Base-by-base conservation (phyloP, 2,113 vertebrate species). In the Rhagologus leucostigma region DNA sequence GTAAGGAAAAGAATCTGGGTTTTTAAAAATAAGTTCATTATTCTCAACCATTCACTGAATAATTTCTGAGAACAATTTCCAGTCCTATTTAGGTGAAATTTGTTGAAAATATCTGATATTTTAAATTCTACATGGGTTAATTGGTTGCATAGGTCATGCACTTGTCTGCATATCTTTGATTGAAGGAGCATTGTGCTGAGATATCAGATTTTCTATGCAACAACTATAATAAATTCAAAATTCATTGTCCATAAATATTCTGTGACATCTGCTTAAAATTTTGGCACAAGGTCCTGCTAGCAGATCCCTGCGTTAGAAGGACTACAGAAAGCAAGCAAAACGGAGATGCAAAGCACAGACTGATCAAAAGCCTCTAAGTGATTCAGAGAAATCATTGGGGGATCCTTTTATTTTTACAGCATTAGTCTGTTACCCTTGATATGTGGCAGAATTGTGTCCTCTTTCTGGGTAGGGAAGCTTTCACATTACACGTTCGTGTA, bases 201-300 rank as follows among this genome's bases (percentile, higher is more conserved):
- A 97, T 96, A 96, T 97, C 89, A 82, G 24, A 83, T 97, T 92
- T 96, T 93, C 89, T 76, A 65, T 83, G 86, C 96, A 90, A 95
- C 97, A 98, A 98, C 73, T 35, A 80, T 93, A 97, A 98, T 97
- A 98, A 94, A 84, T 91, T 82, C 44, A 90, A 70, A 89, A 93
- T 90, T 87, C 57, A 92, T 96, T 86, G 96, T 71, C 96, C 94
- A 90, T 97, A 97, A 98, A 98, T 98, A 98, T 93, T 96, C 90
- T 60, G 59, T 64, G 90, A 95, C 71, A 92, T 95, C 86, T 94
- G 60, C 46, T 95, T 89, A 94, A 70, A 89, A 79, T 89, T 83
- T 94, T 92, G 84, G 77, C 89, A 60, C 32, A 50, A 42, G 37
- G 19, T 86, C 15, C 56, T 95, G 57, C 53, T 50, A 67, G 68